Evolutionary conservation across 2,888 invertebrate genomes (phyloP), one percentile per base, ranked within the genome.

Genomic region (Apeira syringaria): DNA sequence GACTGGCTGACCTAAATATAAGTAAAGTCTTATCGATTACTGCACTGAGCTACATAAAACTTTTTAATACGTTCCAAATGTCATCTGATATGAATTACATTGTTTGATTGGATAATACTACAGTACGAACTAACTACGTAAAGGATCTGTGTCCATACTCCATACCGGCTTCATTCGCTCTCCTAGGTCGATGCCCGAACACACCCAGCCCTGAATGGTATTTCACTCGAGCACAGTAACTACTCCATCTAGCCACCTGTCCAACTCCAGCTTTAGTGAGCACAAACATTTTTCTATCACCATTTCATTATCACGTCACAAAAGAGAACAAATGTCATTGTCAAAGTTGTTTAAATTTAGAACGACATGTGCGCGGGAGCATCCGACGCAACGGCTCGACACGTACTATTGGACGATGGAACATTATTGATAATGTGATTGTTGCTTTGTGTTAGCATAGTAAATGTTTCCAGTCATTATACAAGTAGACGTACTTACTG

Each of bases 151-250:
- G 50, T 15, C 15, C 15, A 50, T 74, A 87, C 88, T n/a, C 43
- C 71, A 50, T 74, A 87, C 88, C 88, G 55, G 52, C 64, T 61
- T 87, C 81, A 51, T 71, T 74, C 50, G 64, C 62, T 53, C 60
- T 64, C 55, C 69, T 71, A 51, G 90, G 88, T 71, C 90, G 91
- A 80, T 92, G 92, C 20, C 93, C 93, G 69, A 92, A 92, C 61
- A 92, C 92, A 34, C 92, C 92, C 43, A 70, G 72, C 52, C 91
- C 90, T 51, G 91, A 92, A 64, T 92, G 92, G 61, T 93, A 92
- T 36, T 68, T 70, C 49, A 74, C 39, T 34, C 77, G 5, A 7
- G 2, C 61, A 48, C 63, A 62, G 42, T 46, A 53, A 56, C 41
- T 72, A 68, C 72, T 80, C 73, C 79, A 80, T 54, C 48, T 60